Evolutionary conservation across 2,797 vertebrate species (phyloP).

Genomic region (Eleutherodactylus coqui): DNA sequence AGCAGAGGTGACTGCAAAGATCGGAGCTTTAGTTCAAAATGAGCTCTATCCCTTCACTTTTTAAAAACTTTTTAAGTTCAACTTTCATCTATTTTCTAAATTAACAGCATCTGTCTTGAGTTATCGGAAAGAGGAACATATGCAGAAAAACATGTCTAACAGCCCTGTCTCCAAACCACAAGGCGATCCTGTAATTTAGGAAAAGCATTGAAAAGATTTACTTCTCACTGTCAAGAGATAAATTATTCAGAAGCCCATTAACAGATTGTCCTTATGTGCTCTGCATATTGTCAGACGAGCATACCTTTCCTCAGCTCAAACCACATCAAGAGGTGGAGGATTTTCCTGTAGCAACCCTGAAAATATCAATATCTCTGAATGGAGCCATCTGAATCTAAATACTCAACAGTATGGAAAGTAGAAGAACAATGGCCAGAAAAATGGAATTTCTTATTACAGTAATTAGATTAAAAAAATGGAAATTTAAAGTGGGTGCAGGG

Average conservation of each 20-base stretch:
- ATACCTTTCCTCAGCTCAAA: constrained; percentile 22
- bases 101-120: constrained; percentile 60
- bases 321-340: neutral
- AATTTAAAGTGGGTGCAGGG: no score
- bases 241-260: constrained; percentile 62
- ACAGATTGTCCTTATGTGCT: constrained; percentile 60
- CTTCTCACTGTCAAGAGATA: constrained; percentile 57
- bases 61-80: constrained; percentile 28
- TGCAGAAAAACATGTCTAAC: constrained; percentile 61
- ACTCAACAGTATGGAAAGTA: neutral
- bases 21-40: neutral
- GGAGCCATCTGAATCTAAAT: neutral
- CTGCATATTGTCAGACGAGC: constrained; percentile 46
- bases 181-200: constrained; percentile 60
- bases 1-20: neutral
- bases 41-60: neutral
- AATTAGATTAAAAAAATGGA: no score
- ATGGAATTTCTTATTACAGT: neutral
- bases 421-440: neutral
- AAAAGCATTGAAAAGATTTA: constrained; percentile 62
- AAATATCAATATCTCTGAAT: neutral
- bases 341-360: neutral
- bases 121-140: constrained; percentile 54
- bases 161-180: constrained; percentile 53
- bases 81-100: constrained; percentile 58